phyloP scores from a whole-genome alignment of 2,888 invertebrate species.

The Nasonovia ribisnigri region DNA sequence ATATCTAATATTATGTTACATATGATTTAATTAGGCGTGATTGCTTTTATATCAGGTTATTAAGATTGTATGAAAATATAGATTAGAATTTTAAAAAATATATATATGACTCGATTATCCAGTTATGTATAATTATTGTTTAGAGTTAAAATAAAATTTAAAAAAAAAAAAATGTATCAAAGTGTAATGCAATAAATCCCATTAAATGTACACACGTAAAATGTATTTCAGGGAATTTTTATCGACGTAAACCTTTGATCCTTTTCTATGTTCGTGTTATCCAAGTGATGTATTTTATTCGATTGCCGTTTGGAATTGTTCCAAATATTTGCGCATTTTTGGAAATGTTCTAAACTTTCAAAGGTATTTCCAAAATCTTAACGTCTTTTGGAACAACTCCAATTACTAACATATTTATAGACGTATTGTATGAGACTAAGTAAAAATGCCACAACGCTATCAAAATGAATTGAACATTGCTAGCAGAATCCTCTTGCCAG shows the following conservation, averaged over 20 bases:
- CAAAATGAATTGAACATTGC: background rate
- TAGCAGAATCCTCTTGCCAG: background rate
- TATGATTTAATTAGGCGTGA: conserved; percentile 51
- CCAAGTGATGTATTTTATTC: conserved; percentile 1
- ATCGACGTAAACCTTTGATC: background rate
- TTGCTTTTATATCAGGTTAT: conserved; percentile 61
- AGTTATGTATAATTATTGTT: conserved; percentile 63
- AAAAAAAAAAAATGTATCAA: conserved; percentile 38
- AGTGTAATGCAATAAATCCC: conserved; percentile 65
- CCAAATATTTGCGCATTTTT: conserved; percentile 18
- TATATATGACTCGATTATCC: conserved; percentile 47
- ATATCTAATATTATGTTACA: conserved; percentile 40
- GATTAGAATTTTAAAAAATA: conserved; percentile 47
- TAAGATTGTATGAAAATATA: conserved; percentile 62
- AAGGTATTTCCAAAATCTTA: conserved; percentile 55
- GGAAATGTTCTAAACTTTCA: conserved; percentile 41
- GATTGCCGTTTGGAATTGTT: conserved; percentile 14
- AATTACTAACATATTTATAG: conserved; percentile 51
- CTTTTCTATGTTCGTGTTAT: background rate
- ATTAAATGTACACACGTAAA: conserved; percentile 56
- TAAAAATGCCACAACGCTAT: background rate
- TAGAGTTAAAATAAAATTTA: conserved; percentile 51
- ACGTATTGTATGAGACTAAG: background rate
- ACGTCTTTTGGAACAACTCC: conserved; percentile 43
- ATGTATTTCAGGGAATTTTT: conserved; percentile 45